Evolutionary conservation across 2,113 vertebrate genomes (phyloP).

Genomic region (Notiomystis cincta): DNA sequence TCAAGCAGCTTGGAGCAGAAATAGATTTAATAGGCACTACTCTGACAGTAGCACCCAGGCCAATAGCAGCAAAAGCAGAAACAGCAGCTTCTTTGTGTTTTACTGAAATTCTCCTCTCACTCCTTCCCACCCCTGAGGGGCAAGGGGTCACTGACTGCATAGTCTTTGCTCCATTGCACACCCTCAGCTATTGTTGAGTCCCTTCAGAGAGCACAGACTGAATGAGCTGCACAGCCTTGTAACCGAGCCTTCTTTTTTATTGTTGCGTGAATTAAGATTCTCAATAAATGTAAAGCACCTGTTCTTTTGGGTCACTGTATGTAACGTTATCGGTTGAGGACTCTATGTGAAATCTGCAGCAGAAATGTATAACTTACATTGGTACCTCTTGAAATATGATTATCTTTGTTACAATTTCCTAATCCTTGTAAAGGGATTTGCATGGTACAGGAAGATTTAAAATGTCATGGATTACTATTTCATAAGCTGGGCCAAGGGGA

Average conservation of each 20-base stretch:
- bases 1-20: not conserved
- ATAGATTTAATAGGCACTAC: not conserved
- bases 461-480: slow-evolving; percentile 57
- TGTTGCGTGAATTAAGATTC: not conserved
- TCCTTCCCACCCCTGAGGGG: not conserved
- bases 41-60: not conserved
- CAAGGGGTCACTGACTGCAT: slow-evolving; percentile 46
- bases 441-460: slow-evolving; percentile 65
- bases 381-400: slow-evolving; percentile 23
- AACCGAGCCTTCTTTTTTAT: not conserved
- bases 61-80: slow-evolving; percentile 23
- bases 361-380: not conserved
- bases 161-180: slow-evolving; percentile 43
- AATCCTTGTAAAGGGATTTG: slow-evolving; percentile 64
- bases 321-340: not conserved
- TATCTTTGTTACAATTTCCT: slow-evolving; percentile 42
- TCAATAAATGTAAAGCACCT: slow-evolving; percentile 21
- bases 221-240: not conserved
- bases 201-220: not conserved
- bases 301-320: not conserved
- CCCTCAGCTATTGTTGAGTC: slow-evolving; percentile 21
- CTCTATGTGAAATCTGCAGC: not conserved
- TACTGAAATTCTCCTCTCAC: slow-evolving; percentile 20
- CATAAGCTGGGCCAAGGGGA: not conserved
- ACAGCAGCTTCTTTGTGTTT: slow-evolving; percentile 58